Evolutionary conservation across 2,888 invertebrate species (phyloP).

Genomic region (Troides helena): DNA sequence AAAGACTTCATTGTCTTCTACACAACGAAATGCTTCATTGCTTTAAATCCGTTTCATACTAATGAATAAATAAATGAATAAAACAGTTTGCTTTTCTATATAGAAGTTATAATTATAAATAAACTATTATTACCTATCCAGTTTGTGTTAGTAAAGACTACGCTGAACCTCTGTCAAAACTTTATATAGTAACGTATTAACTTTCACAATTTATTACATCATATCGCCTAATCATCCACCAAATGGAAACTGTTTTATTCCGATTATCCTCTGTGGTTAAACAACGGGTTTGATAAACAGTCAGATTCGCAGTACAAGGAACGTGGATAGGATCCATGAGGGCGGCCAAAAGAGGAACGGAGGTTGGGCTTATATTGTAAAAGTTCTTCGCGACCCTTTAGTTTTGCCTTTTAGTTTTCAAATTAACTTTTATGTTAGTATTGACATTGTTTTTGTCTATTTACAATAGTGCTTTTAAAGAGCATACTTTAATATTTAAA

Average conservation of each 20-base stretch:
- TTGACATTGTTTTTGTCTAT: neutral
- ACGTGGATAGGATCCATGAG: constrained; percentile 12
- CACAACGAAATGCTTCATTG: too few relatives aligned
- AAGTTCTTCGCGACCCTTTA: constrained; percentile 27
- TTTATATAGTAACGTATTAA: neutral
- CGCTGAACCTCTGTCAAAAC: neutral
- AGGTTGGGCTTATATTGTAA: constrained; percentile 11
- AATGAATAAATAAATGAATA: too few relatives aligned
- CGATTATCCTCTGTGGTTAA: constrained; percentile 5
- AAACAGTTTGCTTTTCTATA: too few relatives aligned
- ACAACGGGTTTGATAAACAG: constrained; percentile 9
- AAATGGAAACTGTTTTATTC: constrained; percentile 17
- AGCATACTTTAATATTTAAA: too few relatives aligned
- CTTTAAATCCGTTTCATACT: too few relatives aligned
- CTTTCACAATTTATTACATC: constrained; percentile 7
- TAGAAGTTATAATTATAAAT: too few relatives aligned
- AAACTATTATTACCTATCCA: too few relatives aligned
- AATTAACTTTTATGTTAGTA: constrained; percentile 19
- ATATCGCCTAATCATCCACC: constrained; percentile 21
- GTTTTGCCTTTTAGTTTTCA: constrained; percentile 10
- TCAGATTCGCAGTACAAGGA: constrained; percentile 16
- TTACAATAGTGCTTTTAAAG: too few relatives aligned
- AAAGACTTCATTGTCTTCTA: too few relatives aligned
- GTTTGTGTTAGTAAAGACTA: too few relatives aligned
- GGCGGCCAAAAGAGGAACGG: constrained; percentile 5